Percentiles rank a stretch among this genome's conserved stretches.
These are phyloP conservation scores for Odontocerum albicorne DNA, from an alignment of 2,888 invertebrate genomes.

Conservation along the genomic window DNA sequence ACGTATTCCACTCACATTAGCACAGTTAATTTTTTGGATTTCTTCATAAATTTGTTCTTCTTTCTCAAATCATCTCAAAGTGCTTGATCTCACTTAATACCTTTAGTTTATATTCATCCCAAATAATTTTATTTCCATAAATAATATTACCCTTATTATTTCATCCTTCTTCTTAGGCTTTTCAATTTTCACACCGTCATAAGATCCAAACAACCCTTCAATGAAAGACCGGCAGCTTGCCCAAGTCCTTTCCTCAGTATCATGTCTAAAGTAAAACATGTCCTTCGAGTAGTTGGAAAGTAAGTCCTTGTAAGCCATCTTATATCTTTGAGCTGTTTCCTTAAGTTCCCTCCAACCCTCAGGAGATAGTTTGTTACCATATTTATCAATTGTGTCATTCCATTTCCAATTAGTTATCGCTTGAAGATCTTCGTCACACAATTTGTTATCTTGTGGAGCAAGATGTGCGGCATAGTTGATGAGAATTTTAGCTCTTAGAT, in stretches of 20 bases:
- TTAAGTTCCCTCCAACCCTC: slow-evolving; percentile 67
- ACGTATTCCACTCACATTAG: too few species aligned
- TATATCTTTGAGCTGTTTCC: slow-evolving; percentile 63
- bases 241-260: slow-evolving; percentile 60
- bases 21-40: too few species aligned
- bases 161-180: slow-evolving; percentile 43
- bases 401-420: slow-evolving; percentile 59
- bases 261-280: slow-evolving; percentile 62
- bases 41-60: too few species aligned
- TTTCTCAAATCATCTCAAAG: too few species aligned
- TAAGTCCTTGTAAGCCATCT: slow-evolving; percentile 58
- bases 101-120: too few species aligned
- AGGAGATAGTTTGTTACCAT: slow-evolving; percentile 61
- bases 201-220: slow-evolving; percentile 51
- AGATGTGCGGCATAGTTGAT: slow-evolving; percentile 56
- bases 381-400: slow-evolving; percentile 60
- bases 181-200: slow-evolving; percentile 42
- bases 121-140: too few species aligned
- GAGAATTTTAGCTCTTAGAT: slow-evolving; percentile 62
- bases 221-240: slow-evolving; percentile 65
- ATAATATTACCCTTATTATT: slow-evolving; percentile 45
- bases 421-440: slow-evolving; percentile 67
- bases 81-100: too few species aligned
- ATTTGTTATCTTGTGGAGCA: slow-evolving; percentile 41
- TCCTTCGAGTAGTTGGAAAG: slow-evolving; percentile 45